Evolutionary conservation across 2,888 invertebrate genomes (phyloP), one percentile per base, ranked within the genome.

Genomic region (Ferdinandea cuprea): DNA sequence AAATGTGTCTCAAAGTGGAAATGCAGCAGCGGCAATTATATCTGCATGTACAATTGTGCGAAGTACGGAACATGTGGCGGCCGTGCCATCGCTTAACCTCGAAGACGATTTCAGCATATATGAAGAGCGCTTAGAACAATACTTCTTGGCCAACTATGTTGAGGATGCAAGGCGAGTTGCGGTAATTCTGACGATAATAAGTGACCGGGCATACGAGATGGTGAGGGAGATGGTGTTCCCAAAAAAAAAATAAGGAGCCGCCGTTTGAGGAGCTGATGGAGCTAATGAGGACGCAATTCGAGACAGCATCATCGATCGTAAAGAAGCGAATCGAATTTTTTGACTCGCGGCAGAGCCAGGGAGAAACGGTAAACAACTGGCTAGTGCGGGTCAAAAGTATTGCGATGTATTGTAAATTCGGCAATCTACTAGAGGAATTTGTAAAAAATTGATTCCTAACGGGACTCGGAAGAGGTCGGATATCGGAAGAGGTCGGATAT

Each of bases 401-500:
- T 0, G 66, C 56, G 2, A 58, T 69, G 68, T 37, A 69, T 40
- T 58, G 44, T 42, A 68, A 54, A 30, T 54, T 44, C 19, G 54
- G 17, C 9, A 17, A 28, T 30, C 9, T 52, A 50, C 37, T 65
- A 9, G 52, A 40, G n/a, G 52, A 66, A 2, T 50, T 50, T 28
- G 37, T 50, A 2, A 59, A 59, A 44, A 63, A 63, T n/a, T 25
- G 48, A 3, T 63, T 63, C 48, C 21, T 63, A 65, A 65, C 65
- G 37, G 37, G 40, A 19, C 30, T 52, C 1, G 40, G 19, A 9
- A 68, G 32, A 44, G 68, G 54, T 19, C 66, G 52, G 40, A 40
- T 52, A 28, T 65, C 40, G 19, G 40, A 65, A 4, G 40, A 52
- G 1, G 9, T n/a, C 13, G 17, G 25, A 2, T 25, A 25, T 40